Evolutionary conservation across 2,888 invertebrate species (phyloP), one percentile per base, ranked within the genome.

Genomic region (Patella ulyssiponensis): DNA sequence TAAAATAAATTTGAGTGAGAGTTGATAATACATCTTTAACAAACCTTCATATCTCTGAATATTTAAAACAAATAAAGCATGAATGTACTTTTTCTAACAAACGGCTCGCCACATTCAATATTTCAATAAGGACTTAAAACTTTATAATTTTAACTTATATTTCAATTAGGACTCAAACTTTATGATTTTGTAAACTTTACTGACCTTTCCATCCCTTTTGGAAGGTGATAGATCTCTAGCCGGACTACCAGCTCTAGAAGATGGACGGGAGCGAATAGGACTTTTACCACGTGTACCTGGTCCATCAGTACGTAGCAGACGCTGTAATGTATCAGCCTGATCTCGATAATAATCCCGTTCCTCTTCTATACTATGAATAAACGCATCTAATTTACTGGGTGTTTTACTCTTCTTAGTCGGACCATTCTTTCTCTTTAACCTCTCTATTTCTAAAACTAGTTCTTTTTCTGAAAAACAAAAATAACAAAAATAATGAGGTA

Each of bases 371-470:
- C 87, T 86, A 72, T 87, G 88, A 33, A 92, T 88, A 78, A 91
- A 89, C 23, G 87, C 84, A 74, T 91, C 91, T 69, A 91, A 77
- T 77, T 88, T 89, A 77, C 87, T 88, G 44, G 90, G 87, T 69
- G 88, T 86, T 80, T 88, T 88, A 27, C 83, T 82, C 64, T 87
- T 88, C 58, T 87, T 88, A 14, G 80, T 82, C 15, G 87, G 85
- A 1, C 88, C 88, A 79, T 88, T 90, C 81, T 87, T 88, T 51
- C 86, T 86, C 78, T 91, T 91, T 44, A 91, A 82, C 69, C 90
- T 85, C 78, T 92, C 91, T n/a, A 92, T 88, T 80, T 92, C 92
- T 33, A 91, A 82, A n/a, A 92, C 90, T 12, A 92, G 85, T 75
- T 91, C 92, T 80, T 89, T 88, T 77, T 92, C 92, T 92, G 87